Conservation (phyloP, 2,797 vertebrate genomes). For the Anas bernieri region DNA sequence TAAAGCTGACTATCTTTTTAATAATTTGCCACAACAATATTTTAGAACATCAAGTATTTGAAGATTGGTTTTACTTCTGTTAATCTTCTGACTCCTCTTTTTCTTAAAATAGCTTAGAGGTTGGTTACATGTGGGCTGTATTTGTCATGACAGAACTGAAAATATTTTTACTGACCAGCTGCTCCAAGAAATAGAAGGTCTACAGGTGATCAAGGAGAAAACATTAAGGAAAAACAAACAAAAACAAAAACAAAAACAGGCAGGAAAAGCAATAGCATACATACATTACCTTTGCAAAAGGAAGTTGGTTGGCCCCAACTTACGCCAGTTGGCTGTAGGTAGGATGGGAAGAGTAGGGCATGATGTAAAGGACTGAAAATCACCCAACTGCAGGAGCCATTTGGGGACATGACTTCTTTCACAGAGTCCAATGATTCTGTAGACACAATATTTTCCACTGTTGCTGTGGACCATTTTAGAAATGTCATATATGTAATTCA, state of each 20-base stretch:
- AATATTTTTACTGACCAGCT: rapidly evolving
- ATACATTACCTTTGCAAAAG: neutral
- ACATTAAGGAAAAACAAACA: neutral
- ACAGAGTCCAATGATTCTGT: neutral
- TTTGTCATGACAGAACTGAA: neutral
- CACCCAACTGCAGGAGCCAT: neutral
- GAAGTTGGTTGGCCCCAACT: neutral
- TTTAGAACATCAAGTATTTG: neutral
- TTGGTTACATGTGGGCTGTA: neutral
- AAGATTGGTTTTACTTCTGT: neutral
- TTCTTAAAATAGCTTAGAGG: neutral
- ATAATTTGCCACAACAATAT: neutral
- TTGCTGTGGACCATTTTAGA: neutral
- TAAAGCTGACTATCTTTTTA: neutral
- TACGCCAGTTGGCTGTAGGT: too few relatives aligned
- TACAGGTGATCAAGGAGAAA: neutral
- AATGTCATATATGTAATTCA: neutral
- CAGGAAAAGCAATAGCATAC: neutral
- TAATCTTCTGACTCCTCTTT: neutral
- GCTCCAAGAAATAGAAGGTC: neutral
- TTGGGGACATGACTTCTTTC: neutral
- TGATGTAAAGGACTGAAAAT: neutral
- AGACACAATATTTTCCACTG: neutral
- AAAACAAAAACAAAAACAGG: neutral
- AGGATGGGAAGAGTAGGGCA: neutral